Conservation (phyloP, 2,113 vertebrate genomes). For the Melanocharis versteri region DNA sequence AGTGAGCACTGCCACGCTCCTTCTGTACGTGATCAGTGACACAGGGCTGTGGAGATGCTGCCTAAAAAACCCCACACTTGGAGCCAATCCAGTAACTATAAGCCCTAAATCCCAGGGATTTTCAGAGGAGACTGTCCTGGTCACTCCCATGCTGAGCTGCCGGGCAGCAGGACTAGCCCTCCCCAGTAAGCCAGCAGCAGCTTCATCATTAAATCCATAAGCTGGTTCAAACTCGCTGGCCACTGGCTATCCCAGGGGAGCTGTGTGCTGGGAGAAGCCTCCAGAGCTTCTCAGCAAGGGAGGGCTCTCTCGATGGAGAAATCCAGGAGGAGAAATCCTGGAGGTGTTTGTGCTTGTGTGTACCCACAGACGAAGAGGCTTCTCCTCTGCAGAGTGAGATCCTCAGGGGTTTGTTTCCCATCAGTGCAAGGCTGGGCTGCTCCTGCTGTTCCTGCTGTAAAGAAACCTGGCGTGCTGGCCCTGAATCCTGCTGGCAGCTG, state of each 20-base stretch:
- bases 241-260: neutral
- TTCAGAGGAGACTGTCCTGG: neutral
- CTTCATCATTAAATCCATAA: neutral
- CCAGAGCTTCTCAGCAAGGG: neutral
- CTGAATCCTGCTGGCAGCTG: neutral
- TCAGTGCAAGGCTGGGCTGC: neutral
- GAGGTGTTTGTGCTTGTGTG: neutral
- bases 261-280: neutral
- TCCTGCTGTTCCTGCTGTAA: neutral
- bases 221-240: neutral
- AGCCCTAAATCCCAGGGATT: neutral
- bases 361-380: neutral
- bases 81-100: neutral
- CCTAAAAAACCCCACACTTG: neutral
- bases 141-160: neutral
- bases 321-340: neutral
- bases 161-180: neutral
- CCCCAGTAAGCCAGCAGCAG: neutral
- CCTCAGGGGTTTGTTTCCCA: neutral
- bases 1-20: neutral
- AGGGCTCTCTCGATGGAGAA: neutral
- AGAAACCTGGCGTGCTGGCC: neutral
- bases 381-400: neutral
- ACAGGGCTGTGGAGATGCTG: neutral
- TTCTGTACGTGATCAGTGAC: fast-evolving